Evolutionary conservation across 2,797 vertebrate species (phyloP).

Genomic region (Gambusia yucatana): DNA sequence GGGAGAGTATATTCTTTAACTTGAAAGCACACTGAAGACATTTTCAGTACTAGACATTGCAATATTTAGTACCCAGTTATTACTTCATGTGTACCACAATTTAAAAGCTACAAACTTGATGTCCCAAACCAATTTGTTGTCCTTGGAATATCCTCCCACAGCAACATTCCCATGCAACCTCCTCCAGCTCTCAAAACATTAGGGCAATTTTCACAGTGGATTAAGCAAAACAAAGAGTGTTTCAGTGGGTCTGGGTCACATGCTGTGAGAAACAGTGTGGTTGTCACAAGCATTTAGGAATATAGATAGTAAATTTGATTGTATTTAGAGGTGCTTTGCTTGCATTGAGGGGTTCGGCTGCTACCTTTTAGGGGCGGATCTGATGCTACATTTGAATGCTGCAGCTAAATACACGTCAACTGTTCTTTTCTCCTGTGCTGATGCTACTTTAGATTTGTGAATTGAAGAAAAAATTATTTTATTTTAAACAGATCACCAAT

Average conservation of each 20-base stretch:
- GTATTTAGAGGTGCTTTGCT: conserved; percentile 77
- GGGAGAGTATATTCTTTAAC: neutral
- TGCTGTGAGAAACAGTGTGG: conserved; percentile 77
- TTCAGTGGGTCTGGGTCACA: conserved; percentile 78
- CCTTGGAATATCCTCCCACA: conserved; percentile 27
- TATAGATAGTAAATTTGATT: conserved; percentile 67
- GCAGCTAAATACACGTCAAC: conserved; percentile 30
- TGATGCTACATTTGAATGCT: conserved; percentile 22
- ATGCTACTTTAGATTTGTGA: conserved; percentile 5
- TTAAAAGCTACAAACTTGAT: conserved; percentile 27
- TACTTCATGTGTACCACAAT: neutral
- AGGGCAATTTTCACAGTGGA: conserved; percentile 75
- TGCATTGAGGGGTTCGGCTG: conserved; percentile 66
- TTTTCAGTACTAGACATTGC: neutral
- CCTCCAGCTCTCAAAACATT: conserved; percentile 56
- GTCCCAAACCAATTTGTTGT: conserved; percentile 24
- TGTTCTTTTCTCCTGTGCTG: conserved; percentile 17
- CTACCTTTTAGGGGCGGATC: conserved; percentile 31
- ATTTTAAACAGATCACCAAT: conserved; percentile 5
- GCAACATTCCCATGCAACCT: conserved; percentile 39
- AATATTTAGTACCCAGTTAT: neutral
- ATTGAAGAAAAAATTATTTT: conserved; percentile 3
- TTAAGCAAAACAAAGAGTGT: conserved; percentile 83
- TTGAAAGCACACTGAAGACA: neutral
- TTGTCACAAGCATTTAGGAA: conserved; percentile 82